Evolutionary conservation across 2,797 vertebrate genomes (phyloP).

Genomic region (Tokudaia muenninki): DNA sequence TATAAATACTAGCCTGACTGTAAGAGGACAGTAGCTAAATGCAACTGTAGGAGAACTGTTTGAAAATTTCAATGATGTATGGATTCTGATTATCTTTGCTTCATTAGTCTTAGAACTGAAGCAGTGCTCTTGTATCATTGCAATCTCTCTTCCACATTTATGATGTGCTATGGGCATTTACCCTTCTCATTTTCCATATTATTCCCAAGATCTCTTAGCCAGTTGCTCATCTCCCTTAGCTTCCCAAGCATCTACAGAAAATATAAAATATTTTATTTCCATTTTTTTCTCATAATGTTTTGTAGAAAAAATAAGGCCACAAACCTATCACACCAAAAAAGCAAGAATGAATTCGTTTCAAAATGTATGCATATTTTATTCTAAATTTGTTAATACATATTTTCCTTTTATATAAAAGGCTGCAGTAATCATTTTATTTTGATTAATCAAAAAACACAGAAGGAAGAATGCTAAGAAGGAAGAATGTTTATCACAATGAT

Average conservation of each 20-base stretch:
- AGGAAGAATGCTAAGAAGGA: background rate
- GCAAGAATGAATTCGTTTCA: background rate
- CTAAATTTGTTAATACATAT: background rate
- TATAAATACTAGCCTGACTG: background rate
- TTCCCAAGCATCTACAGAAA: background rate
- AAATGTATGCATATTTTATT: background rate
- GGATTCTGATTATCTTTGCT: background rate
- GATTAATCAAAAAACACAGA: background rate
- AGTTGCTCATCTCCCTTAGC: background rate
- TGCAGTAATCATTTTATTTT: background rate
- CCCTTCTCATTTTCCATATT: background rate
- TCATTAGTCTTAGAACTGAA: background rate
- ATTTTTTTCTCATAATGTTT: constrained; percentile 9
- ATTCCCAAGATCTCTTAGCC: background rate
- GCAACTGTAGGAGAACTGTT: background rate
- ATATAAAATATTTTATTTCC: background rate
- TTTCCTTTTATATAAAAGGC: background rate
- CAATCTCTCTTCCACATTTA: background rate
- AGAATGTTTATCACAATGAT: no score
- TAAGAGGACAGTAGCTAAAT: background rate
- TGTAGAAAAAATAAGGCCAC: background rate
- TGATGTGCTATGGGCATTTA: background rate
- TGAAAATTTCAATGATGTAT: background rate
- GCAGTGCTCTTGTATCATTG: background rate
- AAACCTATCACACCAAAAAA: background rate